Conservation (phyloP, 2,797 vertebrate species). For the Diplodus puntazzo region DNA sequence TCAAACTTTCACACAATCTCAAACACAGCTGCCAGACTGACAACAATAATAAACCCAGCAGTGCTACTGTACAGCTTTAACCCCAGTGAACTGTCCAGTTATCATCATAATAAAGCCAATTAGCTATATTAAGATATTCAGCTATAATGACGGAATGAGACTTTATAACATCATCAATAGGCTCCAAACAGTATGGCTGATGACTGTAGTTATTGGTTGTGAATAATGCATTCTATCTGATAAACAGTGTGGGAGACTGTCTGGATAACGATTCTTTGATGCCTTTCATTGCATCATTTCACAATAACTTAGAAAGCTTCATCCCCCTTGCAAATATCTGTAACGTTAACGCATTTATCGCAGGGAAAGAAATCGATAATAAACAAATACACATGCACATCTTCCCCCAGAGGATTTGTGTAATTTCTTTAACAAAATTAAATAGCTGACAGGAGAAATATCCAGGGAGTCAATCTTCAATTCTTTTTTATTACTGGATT, state of each 20-base stretch:
- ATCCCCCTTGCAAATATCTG: conserved; percentile 91
- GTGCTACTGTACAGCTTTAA: conserved; percentile 35
- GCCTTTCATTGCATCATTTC: conserved; percentile 79
- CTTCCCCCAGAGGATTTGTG: conserved; percentile 86
- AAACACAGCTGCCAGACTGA: conserved; percentile 39
- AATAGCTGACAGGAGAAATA: conserved; percentile 88
- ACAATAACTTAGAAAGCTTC: conserved; percentile 86
- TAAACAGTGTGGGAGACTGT: conserved; percentile 73
- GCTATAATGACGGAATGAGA: conserved; percentile 67
- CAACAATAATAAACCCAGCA: conserved; percentile 45
- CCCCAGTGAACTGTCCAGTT: conserved; percentile 48
- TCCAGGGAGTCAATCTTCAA: conserved; percentile 91
- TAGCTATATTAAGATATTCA: conserved; percentile 66
- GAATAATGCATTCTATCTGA: conserved; percentile 82
- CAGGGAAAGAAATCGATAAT: conserved; percentile 91
- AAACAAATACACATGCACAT: conserved; percentile 95
- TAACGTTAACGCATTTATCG: conserved; percentile 91
- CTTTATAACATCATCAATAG: conserved; percentile 70
- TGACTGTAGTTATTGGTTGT: conserved; percentile 71
- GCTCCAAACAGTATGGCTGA: conserved; percentile 56
- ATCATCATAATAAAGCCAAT: conserved; percentile 67
- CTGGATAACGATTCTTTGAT: conserved; percentile 74
- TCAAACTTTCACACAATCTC: conserved; percentile 44
- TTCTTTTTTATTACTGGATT: conserved; percentile 90
- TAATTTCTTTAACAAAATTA: conserved; percentile 97